phyloP scores from a whole-genome alignment of 2,888 invertebrate genomes.

The Dyspetes luteomarginatus region DNA sequence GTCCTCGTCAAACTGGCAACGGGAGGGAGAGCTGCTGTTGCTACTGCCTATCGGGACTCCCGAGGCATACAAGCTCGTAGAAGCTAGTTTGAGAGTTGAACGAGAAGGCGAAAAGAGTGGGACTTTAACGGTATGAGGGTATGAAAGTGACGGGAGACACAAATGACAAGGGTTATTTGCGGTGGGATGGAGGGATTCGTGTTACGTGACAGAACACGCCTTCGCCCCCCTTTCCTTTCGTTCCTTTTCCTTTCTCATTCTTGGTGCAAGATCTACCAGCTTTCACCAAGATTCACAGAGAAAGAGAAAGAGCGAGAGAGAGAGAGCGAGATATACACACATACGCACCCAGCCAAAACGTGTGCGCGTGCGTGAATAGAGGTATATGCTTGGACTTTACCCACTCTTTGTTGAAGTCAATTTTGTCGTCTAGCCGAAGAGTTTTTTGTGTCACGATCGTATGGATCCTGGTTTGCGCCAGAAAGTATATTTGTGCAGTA shows the following conservation, averaged over 20 bases:
- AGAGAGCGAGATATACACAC: too few relatives aligned
- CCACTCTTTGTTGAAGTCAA: too few relatives aligned
- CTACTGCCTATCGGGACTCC: not conserved
- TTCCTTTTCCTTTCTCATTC: not conserved
- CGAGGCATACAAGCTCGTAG: not conserved
- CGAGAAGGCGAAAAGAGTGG: constrained; percentile 7
- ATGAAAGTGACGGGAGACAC: constrained; percentile 29
- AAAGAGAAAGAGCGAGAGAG: too few relatives aligned
- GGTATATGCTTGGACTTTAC: too few relatives aligned
- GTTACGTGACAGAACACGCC: constrained; percentile 9
- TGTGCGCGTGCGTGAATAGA: too few relatives aligned
- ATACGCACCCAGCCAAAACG: too few relatives aligned
- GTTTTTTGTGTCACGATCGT: too few relatives aligned
- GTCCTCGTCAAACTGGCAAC: not conserved
- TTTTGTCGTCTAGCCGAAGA: too few relatives aligned
- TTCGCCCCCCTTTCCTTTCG: not conserved
- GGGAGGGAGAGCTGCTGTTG: not conserved
- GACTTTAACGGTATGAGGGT: not conserved
- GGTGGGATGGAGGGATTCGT: constrained; percentile 25
- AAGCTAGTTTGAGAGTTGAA: not conserved
- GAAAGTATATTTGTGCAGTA: too few relatives aligned
- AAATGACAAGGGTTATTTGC: constrained; percentile 53
- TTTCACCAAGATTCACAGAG: not conserved
- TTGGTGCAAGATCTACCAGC: not conserved
- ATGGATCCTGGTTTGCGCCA: too few relatives aligned